Percentiles rank a stretch among this genome's conserved stretches.
Conservation (phyloP, 2,888 invertebrate species). For the Drosophila mercatorum region DNA sequence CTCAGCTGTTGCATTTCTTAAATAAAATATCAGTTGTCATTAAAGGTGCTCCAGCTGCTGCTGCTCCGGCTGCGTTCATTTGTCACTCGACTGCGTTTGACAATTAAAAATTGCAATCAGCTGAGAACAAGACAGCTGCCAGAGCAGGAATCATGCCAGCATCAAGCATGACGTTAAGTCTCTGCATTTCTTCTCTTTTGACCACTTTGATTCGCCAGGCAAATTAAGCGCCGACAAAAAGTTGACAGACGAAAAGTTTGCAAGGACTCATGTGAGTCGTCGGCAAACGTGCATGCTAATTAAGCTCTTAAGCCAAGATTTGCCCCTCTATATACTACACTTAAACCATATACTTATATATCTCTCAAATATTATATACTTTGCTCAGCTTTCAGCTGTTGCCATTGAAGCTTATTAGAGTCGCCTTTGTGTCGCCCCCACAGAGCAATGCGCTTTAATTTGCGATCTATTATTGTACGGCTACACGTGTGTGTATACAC, state of each 20-base stretch:
- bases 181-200: not conserved
- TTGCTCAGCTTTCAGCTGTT: not conserved
- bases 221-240: slow-evolving; percentile 38
- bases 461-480: slow-evolving; percentile 36
- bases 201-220: slow-evolving; percentile 17
- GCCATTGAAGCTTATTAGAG: slow-evolving; percentile 1
- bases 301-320: not conserved
- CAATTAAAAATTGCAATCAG: slow-evolving; percentile 73
- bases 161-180: slow-evolving; percentile 35
- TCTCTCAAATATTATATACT: not conserved
- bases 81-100: slow-evolving; percentile 73
- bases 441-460: slow-evolving; percentile 33
- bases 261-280: not conserved
- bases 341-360: too few relatives aligned
- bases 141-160: slow-evolving; percentile 25
- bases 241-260: slow-evolving; percentile 25
- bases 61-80: slow-evolving; percentile 44
- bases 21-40: slow-evolving; percentile 76
- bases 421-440: not conserved
- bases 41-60: slow-evolving; percentile 43
- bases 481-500: slow-evolving; percentile 37
- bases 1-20: slow-evolving; percentile 68
- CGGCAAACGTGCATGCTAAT: slow-evolving; percentile 1
- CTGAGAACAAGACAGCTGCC: slow-evolving; percentile 51
- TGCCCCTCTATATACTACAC: too few relatives aligned